phyloP scores from a whole-genome alignment of 64 coral and sea anemone genomes.

The Hydrozoanthus tunicans region DNA sequence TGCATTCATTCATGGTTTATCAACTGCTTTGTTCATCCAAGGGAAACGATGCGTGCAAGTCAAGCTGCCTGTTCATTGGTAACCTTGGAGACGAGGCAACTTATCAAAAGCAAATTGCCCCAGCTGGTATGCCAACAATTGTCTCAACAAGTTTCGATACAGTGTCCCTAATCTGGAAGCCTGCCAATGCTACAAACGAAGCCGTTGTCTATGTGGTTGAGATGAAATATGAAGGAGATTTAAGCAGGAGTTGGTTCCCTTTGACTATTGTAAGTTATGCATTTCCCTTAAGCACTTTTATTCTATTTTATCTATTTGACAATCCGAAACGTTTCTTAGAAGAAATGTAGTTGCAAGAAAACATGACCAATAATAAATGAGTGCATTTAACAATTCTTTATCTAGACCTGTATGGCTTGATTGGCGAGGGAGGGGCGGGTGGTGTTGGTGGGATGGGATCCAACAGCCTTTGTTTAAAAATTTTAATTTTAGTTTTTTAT shows the following conservation, averaged over 20 bases:
- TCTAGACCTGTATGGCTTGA: too few species aligned
- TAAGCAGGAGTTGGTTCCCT: background rate
- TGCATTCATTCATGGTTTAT: background rate
- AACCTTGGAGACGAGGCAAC: background rate
- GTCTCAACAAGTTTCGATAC: background rate
- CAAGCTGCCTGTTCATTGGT: background rate
- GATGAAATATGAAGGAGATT: background rate
- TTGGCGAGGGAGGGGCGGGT: too few species aligned
- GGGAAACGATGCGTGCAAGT: background rate
- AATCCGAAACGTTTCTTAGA: too few species aligned
- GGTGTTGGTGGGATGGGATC: too few species aligned
- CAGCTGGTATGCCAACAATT: background rate
- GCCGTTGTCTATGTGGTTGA: conserved; percentile 1
- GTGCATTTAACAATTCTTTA: too few species aligned
- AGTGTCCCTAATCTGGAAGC: background rate
- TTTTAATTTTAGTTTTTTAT: too few species aligned
- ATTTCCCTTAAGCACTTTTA: too few species aligned
- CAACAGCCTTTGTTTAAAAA: too few species aligned
- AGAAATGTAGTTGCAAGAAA: too few species aligned
- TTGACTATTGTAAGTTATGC: background rate
- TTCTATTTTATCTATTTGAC: too few species aligned
- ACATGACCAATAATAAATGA: too few species aligned
- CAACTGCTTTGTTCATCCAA: background rate
- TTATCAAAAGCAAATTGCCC: background rate
- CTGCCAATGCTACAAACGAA: background rate